A percentile compares a stretch with the other conserved stretches of the same genome.
phyloP scores from a whole-genome alignment of 1,140 invertebrate genomes.

The Penaeus indicus region DNA sequence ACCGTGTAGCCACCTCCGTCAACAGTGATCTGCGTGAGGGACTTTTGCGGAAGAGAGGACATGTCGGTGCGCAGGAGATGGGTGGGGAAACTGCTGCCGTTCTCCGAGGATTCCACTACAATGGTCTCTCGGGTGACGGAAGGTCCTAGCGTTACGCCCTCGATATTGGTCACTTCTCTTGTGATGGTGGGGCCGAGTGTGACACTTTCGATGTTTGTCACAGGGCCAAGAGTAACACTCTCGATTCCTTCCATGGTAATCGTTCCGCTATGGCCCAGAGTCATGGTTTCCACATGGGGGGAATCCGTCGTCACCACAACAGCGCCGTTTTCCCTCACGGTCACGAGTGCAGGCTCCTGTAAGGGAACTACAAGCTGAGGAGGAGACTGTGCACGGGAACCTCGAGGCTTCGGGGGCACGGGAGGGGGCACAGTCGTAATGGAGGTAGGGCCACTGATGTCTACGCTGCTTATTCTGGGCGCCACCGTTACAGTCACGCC shows the following conservation, averaged over 20 bases:
- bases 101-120: neutral
- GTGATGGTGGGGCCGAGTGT: constrained; percentile 1
- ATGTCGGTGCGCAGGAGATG: constrained; percentile 22
- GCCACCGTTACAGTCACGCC: constrained; percentile 56
- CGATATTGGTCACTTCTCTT: constrained; percentile 41
- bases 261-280: neutral
- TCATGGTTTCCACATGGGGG: constrained; percentile 16
- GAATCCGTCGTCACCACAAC: constrained; percentile 53
- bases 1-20: constrained; percentile 55
- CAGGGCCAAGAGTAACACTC: too few relatives aligned
- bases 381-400: constrained; percentile 38
- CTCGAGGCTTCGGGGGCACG: constrained; percentile 37
- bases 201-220: too few relatives aligned
- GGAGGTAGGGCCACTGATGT: constrained; percentile 16
- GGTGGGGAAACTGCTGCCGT: constrained; percentile 5
- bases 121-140: neutral
- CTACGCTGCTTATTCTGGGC: constrained; percentile 41
- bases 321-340: constrained; percentile 60
- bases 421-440: constrained; percentile 19
- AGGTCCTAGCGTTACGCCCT: constrained; percentile 27
- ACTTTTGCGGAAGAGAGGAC: constrained; percentile 52
- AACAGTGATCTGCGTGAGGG: constrained; percentile 58
- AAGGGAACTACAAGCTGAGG: constrained; percentile 35
- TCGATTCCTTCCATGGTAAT: neutral
- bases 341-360: constrained; percentile 50